Evolutionary conservation across 2,888 invertebrate species (phyloP).

Genomic region (Deilephila porcellus): DNA sequence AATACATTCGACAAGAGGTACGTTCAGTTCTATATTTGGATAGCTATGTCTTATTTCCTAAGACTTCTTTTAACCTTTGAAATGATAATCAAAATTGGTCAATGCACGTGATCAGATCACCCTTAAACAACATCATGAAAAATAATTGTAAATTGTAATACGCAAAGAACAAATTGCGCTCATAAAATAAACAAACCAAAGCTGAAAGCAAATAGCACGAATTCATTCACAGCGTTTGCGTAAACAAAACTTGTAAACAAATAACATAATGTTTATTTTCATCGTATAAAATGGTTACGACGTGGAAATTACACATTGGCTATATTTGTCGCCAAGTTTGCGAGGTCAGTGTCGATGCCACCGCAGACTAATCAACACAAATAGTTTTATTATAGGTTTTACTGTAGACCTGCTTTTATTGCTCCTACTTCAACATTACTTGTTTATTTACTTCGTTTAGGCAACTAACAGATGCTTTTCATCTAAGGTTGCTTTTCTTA

Average conservation of each 20-base stretch:
- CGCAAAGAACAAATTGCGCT: too few relatives aligned
- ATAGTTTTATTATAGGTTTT: not conserved
- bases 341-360: constrained; percentile 14
- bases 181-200: too few relatives aligned
- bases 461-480: too few relatives aligned
- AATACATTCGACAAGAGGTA: too few relatives aligned
- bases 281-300: not conserved
- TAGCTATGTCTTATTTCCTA: too few relatives aligned
- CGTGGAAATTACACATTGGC: not conserved
- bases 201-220: not conserved
- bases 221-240: not conserved
- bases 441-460: not conserved
- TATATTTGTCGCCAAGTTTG: constrained; percentile 18
- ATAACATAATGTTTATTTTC: not conserved
- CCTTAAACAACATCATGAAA: too few relatives aligned
- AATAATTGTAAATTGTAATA: too few relatives aligned
- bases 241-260: not conserved
- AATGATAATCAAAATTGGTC: too few relatives aligned
- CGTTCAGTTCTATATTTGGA: too few relatives aligned
- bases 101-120: too few relatives aligned
- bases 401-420: not conserved
- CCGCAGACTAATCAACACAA: not conserved
- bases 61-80: too few relatives aligned
- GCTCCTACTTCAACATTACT: not conserved
- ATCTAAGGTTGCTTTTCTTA: too few relatives aligned